Conservation (phyloP, 2,888 invertebrate species). For the Plagodis dolabraria region DNA sequence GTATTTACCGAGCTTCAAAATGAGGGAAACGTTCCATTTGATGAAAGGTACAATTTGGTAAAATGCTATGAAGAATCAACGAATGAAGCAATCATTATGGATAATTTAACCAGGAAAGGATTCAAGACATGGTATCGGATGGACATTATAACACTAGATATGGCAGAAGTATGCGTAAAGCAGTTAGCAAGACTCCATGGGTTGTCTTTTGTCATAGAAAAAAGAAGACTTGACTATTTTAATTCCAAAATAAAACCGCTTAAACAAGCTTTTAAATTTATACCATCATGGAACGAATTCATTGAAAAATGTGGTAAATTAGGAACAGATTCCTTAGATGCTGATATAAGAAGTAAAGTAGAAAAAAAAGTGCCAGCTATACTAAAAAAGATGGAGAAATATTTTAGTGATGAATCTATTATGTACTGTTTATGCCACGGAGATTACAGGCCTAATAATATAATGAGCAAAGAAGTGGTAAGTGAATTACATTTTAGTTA, state of each 20-base stretch:
- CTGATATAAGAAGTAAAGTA: slow-evolving; percentile 40
- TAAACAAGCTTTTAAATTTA: slow-evolving; percentile 37
- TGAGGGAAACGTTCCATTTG: slow-evolving; percentile 47
- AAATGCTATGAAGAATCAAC: slow-evolving; percentile 52
- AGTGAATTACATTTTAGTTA: slow-evolving; percentile 32
- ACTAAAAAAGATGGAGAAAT: slow-evolving; percentile 40
- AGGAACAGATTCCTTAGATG: slow-evolving; percentile 40
- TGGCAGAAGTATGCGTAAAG: slow-evolving; percentile 52
- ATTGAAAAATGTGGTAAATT: slow-evolving; percentile 37
- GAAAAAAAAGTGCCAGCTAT: slow-evolving; percentile 36
- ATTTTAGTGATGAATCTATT: slow-evolving; percentile 41
- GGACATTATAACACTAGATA: slow-evolving; percentile 52
- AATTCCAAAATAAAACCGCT: slow-evolving; percentile 43
- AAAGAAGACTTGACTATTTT: slow-evolving; percentile 50
- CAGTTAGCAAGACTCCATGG: slow-evolving; percentile 65
- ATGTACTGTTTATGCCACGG: slow-evolving; percentile 58
- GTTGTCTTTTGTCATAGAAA: slow-evolving; percentile 54
- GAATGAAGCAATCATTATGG: slow-evolving; percentile 53
- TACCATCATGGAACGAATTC: slow-evolving; percentile 45
- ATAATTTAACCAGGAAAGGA: slow-evolving; percentile 56
- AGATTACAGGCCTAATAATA: slow-evolving; percentile 65
- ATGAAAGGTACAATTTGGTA: slow-evolving; percentile 51
- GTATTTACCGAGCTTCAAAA: slow-evolving; percentile 54
- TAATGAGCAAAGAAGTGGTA: slow-evolving; percentile 57
- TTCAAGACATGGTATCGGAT: slow-evolving; percentile 51